Conservation (phyloP, 1,140 invertebrate genomes). For the Sitophilus oryzae region DNA sequence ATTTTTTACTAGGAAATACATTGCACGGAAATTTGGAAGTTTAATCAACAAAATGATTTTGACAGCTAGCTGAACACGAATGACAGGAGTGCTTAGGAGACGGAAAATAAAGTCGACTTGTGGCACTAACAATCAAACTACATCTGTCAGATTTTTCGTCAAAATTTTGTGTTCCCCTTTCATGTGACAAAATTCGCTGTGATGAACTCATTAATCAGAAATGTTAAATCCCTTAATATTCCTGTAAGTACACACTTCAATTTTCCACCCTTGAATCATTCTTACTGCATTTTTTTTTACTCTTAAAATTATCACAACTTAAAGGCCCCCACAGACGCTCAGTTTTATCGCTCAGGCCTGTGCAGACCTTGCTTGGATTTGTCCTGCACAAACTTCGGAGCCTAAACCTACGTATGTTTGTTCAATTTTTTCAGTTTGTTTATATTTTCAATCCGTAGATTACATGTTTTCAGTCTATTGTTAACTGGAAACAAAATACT, state of each 20-base stretch:
- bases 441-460: too few relatives aligned
- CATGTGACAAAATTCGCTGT: slow-evolving; percentile 28
- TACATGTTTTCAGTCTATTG: too few relatives aligned
- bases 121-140: slow-evolving; percentile 19
- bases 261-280: too few relatives aligned
- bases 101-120: slow-evolving; percentile 20
- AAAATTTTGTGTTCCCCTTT: slow-evolving; percentile 21
- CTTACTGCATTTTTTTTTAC: too few relatives aligned
- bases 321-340: too few relatives aligned
- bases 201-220: slow-evolving; percentile 29
- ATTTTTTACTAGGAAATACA: slow-evolving; percentile 24
- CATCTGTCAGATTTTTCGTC: slow-evolving; percentile 26
- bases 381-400: too few relatives aligned
- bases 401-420: too few relatives aligned
- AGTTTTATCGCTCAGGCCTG: too few relatives aligned
- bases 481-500: too few relatives aligned
- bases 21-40: slow-evolving; percentile 22
- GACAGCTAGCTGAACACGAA: background rate
- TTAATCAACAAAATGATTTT: slow-evolving; percentile 10
- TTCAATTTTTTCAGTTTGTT: too few relatives aligned
- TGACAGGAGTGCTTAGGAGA: slow-evolving; percentile 8
- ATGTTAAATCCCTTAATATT: slow-evolving; percentile 20
- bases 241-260: slow-evolving; percentile 22
- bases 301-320: too few relatives aligned
- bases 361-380: too few relatives aligned